These are phyloP conservation scores for Glaucidium brasilianum DNA, from an alignment of 2,113 vertebrate genomes.

Conservation along the genomic window DNA sequence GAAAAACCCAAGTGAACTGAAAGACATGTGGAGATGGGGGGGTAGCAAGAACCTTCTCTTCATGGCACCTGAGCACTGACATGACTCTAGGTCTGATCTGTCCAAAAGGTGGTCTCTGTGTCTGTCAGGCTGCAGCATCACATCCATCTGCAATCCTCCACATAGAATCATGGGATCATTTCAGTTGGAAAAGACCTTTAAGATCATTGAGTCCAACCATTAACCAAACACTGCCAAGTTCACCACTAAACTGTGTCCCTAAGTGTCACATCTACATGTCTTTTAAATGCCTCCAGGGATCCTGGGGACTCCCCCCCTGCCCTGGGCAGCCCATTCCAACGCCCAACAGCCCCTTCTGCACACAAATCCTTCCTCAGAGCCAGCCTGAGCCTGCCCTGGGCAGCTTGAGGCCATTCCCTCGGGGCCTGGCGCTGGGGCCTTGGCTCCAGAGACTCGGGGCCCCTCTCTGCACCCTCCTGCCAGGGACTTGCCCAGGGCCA, in stretches of 20 bases:
- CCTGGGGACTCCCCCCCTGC: background rate
- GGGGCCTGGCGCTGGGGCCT: too few species aligned
- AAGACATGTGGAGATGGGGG: background rate
- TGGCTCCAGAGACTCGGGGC: too few species aligned
- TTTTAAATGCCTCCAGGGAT: background rate
- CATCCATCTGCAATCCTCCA: background rate
- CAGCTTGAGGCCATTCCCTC: too few species aligned
- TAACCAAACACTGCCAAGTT: background rate
- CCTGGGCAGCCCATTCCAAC: background rate
- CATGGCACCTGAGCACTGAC: background rate
- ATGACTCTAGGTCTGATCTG: background rate
- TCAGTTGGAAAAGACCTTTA: background rate
- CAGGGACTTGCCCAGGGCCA: too few species aligned
- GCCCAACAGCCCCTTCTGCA: background rate
- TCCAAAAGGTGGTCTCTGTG: background rate
- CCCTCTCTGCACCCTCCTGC: too few species aligned
- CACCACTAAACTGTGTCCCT: background rate
- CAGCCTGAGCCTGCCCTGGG: background rate
- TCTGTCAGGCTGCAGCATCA: background rate
- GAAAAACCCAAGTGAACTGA: background rate
- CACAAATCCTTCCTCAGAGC: background rate
- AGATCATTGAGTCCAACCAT: background rate
- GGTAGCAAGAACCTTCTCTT: background rate
- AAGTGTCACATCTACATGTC: background rate
- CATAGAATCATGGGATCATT: background rate